A percentile compares a stretch with the other conserved stretches of the same genome.
phyloP scores from a whole-genome alignment of 1,140 invertebrate genomes.

The Leguminivora glycinivorella region DNA sequence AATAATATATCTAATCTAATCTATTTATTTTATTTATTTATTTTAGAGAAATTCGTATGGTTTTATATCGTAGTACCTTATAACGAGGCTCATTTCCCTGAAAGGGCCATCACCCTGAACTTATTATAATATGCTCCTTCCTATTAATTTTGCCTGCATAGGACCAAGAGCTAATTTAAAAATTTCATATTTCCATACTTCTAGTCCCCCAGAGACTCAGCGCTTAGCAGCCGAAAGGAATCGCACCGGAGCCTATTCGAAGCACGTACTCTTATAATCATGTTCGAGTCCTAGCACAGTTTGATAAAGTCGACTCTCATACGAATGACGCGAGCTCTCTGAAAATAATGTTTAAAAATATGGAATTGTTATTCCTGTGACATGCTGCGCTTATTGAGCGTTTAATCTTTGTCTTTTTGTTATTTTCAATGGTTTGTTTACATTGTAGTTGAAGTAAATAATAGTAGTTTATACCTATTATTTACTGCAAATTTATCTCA shows the following conservation, averaged over 20 bases:
- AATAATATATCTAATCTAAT: no score
- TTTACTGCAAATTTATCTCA: neutral
- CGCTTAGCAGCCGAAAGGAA: neutral
- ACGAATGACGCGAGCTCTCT: conserved; percentile 53
- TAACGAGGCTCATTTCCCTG: no score
- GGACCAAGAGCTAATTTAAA: no score
- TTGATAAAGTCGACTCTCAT: conserved; percentile 66
- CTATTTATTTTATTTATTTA: no score
- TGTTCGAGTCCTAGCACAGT: conserved; percentile 66
- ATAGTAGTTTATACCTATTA: no score
- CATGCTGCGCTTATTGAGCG: conserved; percentile 4
- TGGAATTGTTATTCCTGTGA: conserved; percentile 37
- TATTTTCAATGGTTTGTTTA: neutral
- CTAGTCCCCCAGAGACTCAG: neutral
- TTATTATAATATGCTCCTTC: no score
- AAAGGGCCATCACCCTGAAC: no score
- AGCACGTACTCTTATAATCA: conserved; percentile 69
- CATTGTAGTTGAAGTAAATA: neutral
- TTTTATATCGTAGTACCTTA: no score
- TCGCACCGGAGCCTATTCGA: conserved; percentile 37
- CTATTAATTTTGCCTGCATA: no score
- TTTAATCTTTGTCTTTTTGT: conserved; percentile 15
- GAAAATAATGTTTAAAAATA: conserved; percentile 38
- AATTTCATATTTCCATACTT: neutral
- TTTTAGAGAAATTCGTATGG: no score